Conservation (phyloP, 1,140 invertebrate genomes). For the Orussus abietinus region DNA sequence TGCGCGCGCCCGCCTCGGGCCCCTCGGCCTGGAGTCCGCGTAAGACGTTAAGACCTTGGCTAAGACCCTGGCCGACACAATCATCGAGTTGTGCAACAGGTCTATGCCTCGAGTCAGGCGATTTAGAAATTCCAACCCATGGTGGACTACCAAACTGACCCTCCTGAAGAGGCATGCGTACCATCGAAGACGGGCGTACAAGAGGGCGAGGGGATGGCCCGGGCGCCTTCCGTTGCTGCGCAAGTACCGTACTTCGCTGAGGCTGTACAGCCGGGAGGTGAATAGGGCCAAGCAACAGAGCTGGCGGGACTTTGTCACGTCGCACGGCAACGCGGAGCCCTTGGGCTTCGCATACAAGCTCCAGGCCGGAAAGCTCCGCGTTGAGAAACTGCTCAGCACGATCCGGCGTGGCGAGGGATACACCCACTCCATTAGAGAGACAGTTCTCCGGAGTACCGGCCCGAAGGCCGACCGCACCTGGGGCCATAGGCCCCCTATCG, state of each 20-base stretch:
- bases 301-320: conserved; percentile 6
- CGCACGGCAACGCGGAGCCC: conserved; percentile 9
- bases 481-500: no score
- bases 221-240: background rate
- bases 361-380: conserved; percentile 7
- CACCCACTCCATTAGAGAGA: no score
- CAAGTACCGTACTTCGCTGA: conserved; percentile 5
- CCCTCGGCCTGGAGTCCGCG: background rate
- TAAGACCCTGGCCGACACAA: background rate
- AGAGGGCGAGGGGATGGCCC: background rate
- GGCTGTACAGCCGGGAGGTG: conserved; percentile 4
- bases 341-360: conserved; percentile 10
- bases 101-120: conserved; percentile 6
- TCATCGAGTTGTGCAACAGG: background rate
- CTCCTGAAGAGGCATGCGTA: background rate
- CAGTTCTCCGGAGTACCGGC: no score
- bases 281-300: conserved; percentile 3
- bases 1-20: background rate
- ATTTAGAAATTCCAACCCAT: conserved; percentile 9
- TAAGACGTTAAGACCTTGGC: conserved; percentile 5
- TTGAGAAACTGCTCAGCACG: conserved; percentile 5
- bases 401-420: background rate
- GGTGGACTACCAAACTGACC: conserved; percentile 9
- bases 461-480: no score
- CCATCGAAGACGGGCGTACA: background rate